Evolutionary conservation across 2,888 invertebrate genomes (phyloP).

Genomic region (Chloroclysta siterata): DNA sequence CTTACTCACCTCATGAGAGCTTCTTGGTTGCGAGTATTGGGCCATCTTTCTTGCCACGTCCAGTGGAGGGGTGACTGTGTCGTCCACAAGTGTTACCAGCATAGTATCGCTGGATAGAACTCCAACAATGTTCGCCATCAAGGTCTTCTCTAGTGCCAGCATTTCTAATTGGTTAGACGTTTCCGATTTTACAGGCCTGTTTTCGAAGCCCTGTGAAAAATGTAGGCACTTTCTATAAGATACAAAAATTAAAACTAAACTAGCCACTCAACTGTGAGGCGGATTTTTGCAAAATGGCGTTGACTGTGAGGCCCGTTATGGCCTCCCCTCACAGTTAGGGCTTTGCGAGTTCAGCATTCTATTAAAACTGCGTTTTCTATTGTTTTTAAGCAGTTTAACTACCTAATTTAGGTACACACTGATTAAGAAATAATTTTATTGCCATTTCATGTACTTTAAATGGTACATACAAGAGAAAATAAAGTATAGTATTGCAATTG

Average conservation of each 20-base stretch:
- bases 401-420: no score
- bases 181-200: constrained; percentile 81
- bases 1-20: constrained; percentile 66
- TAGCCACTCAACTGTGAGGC: no score
- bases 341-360: no score
- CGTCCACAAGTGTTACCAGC: constrained; percentile 87
- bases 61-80: constrained; percentile 78
- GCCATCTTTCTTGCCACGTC: constrained; percentile 84
- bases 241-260: background rate
- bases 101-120: constrained; percentile 80
- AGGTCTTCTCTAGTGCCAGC: constrained; percentile 87
- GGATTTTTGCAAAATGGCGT: no score
- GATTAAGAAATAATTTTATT: no score
- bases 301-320: no score
- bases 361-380: no score
- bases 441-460: no score
- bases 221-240: background rate
- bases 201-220: constrained; percentile 76
- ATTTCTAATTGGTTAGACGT: constrained; percentile 87
- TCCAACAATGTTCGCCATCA: constrained; percentile 85
- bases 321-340: no score
- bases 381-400: no score
- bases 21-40: constrained; percentile 71
- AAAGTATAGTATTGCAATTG: no score
- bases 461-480: no score